Conservation (phyloP, 1,140 invertebrate species). For the Diorhabda carinulata region DNA sequence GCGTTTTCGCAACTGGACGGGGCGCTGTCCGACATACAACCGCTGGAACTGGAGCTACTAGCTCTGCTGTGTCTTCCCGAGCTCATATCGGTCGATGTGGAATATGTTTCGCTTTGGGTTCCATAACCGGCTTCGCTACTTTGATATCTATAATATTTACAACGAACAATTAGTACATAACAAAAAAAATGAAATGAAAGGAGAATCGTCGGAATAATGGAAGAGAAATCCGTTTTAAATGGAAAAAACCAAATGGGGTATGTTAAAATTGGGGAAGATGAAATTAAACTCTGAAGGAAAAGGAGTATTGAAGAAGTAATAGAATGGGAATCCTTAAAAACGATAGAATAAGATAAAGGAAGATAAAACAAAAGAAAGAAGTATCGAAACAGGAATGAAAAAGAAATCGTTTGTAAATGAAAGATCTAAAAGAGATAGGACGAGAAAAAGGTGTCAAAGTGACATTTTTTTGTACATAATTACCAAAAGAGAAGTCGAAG, state of each 20-base stretch:
- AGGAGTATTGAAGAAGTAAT: no score
- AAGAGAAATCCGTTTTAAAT: no score
- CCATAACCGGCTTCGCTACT: conserved; percentile 45
- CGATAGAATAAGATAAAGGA: not conserved
- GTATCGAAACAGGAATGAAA: not conserved
- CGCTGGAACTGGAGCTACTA: conserved; percentile 75
- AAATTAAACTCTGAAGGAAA: no score
- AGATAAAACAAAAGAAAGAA: conserved; percentile 2
- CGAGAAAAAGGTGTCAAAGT: no score
- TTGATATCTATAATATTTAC: conserved; percentile 32
- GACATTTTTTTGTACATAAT: no score
- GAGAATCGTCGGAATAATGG: no score
- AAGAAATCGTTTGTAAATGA: no score
- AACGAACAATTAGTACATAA: conserved; percentile 5
- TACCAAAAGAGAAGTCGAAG: no score
- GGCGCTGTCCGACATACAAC: conserved; percentile 71
- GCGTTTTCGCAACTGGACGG: conserved; percentile 67
- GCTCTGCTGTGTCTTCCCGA: conserved; percentile 60
- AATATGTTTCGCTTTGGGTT: conserved; percentile 45
- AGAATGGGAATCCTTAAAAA: no score
- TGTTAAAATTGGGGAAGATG: no score
- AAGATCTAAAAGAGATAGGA: no score
- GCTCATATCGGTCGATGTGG: conserved; percentile 42
- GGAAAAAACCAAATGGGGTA: no score
- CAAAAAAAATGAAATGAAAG: not conserved